Base-by-base conservation (phyloP, 2,113 vertebrate species). In the Bolborhynchus lineola region DNA sequence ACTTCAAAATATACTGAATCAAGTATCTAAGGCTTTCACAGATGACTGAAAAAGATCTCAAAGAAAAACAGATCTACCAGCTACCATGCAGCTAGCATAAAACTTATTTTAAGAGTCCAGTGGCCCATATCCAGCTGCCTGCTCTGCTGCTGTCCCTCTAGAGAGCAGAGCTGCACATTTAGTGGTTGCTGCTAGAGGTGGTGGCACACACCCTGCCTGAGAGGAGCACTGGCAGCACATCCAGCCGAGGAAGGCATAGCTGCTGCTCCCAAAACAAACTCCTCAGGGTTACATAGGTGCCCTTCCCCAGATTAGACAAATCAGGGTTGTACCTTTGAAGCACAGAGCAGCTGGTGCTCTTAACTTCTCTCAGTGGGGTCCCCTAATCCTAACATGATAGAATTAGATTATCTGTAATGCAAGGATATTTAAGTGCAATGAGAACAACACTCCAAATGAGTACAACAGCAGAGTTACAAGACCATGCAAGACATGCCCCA, bases 291-390 rank as follows among this genome's bases (percentile, higher is more conserved):
- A 26, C 0, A 4, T 2, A 42, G 60, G 50, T 50, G 76, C 41
- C 64, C 18, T 42, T 31, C 70, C 59, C 53, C 79, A 78, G 91
- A 33, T 39, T 2, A 71, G n/a, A 64, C 37, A 50, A 79, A 42
- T 35, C 49, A 57, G 68, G 37, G 44, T 17, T 74, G 55, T 86
- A 90, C 57, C 80, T 93, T 2, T 52, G 55, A 78, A 89, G 64
- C 83, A 31, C 29, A 49, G 70, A 94, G 62, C 94, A 91, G 89
- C 91, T 83, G 88, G 39, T 72, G 25, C 92, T 86, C 86, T 53
- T 17, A 59, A 49, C 59, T 85, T 59, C 82, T 71, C 92, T 81
- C 95, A 82, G 82, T 9, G 62, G 86, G 90, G 68, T 80, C 47
- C n/a, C 70, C 88, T 92, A 89, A 78, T 63, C 88, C 92, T 86